Evolutionary conservation across 2,888 invertebrate genomes (phyloP).

Genomic region (Seladonia tumulorum): DNA sequence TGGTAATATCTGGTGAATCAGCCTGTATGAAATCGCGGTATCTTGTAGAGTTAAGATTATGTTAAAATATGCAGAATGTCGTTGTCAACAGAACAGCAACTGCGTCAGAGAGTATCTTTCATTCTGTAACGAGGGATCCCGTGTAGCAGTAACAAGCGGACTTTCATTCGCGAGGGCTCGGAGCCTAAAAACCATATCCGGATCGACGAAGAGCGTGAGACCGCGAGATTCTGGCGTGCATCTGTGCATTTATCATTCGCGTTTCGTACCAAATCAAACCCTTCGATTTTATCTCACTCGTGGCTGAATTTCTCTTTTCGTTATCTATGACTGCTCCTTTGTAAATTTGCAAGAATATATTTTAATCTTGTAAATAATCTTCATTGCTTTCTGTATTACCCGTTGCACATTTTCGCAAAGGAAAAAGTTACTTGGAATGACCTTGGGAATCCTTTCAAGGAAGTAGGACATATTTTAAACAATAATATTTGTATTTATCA

Average conservation of each 20-base stretch:
- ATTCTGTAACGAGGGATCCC: not conserved
- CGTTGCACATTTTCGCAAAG: too few relatives aligned
- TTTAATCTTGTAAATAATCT: too few relatives aligned
- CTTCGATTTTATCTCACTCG: not conserved
- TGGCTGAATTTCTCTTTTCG: too few relatives aligned
- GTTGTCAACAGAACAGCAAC: not conserved
- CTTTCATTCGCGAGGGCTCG: not conserved
- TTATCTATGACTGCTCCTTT: too few relatives aligned
- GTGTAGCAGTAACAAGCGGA: not conserved
- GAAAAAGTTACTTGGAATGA: too few relatives aligned
- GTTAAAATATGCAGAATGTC: not conserved
- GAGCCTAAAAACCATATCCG: slow-evolving; percentile 37
- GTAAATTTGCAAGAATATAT: too few relatives aligned
- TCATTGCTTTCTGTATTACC: too few relatives aligned
- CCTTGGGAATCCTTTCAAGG: too few relatives aligned
- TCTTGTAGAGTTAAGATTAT: not conserved
- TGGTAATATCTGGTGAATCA: too few relatives aligned
- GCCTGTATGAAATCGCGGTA: too few relatives aligned
- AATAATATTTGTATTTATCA: too few relatives aligned
- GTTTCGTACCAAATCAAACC: not conserved
- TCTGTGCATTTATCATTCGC: slow-evolving; percentile 28
- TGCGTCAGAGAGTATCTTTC: not conserved
- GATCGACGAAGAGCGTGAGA: slow-evolving; percentile 54
- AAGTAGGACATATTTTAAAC: too few relatives aligned
- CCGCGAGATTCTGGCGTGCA: slow-evolving; percentile 54